Percentiles rank a stretch among this genome's conserved stretches.
Conservation (phyloP, 2,113 vertebrate species). For the Grammomys surdaster region DNA sequence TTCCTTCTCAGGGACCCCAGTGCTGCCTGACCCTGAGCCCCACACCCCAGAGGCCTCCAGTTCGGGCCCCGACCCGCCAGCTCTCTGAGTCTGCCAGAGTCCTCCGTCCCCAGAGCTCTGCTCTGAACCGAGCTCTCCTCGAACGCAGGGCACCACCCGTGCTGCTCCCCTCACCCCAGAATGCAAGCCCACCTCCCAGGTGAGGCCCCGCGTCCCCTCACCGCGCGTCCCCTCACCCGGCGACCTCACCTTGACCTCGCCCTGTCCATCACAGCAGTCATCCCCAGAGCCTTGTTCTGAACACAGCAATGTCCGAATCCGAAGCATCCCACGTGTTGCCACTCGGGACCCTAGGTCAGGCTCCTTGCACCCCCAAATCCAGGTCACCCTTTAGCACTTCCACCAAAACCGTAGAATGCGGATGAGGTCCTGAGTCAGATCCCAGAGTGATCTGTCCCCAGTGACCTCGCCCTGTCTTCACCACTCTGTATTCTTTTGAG, state of each 20-base stretch:
- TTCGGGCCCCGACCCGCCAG: background rate
- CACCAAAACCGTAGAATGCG: background rate
- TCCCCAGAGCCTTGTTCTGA: background rate
- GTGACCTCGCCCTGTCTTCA: background rate
- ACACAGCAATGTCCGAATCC: background rate
- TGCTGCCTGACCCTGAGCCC: background rate
- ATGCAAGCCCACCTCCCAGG: background rate
- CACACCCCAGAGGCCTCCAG: background rate
- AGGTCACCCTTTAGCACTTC: background rate
- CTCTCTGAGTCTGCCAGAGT: background rate
- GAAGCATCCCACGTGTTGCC: background rate
- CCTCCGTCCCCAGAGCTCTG: background rate
- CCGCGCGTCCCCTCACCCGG: background rate
- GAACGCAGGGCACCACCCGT: background rate
- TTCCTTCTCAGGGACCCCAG: background rate
- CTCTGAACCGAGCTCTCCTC: background rate
- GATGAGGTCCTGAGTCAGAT: background rate
- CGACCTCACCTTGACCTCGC: background rate
- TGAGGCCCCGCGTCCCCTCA: background rate
- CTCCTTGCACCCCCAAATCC: background rate
- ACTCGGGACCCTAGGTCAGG: background rate
- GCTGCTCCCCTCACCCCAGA: background rate
- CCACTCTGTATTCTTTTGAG: background rate
- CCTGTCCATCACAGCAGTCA: background rate
- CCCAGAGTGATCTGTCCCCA: background rate